Percentiles rank a stretch among this genome's conserved stretches.
These are phyloP conservation scores for Illadopsis cleaveri DNA, from an alignment of 2,113 vertebrate genomes.

Conservation along the genomic window DNA sequence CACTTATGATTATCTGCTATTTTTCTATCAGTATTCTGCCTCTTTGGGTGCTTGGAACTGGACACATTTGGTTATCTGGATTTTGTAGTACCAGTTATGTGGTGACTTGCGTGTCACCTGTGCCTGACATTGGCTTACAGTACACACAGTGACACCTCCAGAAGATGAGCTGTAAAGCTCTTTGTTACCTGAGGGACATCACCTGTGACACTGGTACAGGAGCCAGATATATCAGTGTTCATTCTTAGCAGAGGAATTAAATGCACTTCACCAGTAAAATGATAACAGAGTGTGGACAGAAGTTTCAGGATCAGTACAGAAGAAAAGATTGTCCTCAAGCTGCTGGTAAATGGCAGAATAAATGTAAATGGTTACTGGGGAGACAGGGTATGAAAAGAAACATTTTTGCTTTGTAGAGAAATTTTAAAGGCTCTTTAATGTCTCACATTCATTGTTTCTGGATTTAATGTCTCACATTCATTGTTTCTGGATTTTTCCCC, in stretches of 20 bases:
- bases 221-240: background rate
- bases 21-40: background rate
- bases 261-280: background rate
- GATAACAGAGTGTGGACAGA: background rate
- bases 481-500: accelerated
- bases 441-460: background rate
- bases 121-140: background rate
- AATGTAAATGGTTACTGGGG: background rate
- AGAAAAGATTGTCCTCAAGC: background rate
- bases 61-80: background rate
- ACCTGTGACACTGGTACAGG: background rate
- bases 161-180: background rate
- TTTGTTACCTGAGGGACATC: background rate
- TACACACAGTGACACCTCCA: background rate
- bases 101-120: background rate
- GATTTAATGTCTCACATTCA: no score
- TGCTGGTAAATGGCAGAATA: background rate
- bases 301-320: background rate
- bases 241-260: background rate
- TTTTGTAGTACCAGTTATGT: background rate
- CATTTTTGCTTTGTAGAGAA: background rate
- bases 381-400: background rate
- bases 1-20: background rate
- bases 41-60: background rate
- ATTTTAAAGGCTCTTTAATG: background rate